A percentile compares a stretch with the other conserved stretches of the same genome.
Evolutionary conservation across 2,797 vertebrate species (phyloP).

Genomic region (Limnodromus scolopaceus): DNA sequence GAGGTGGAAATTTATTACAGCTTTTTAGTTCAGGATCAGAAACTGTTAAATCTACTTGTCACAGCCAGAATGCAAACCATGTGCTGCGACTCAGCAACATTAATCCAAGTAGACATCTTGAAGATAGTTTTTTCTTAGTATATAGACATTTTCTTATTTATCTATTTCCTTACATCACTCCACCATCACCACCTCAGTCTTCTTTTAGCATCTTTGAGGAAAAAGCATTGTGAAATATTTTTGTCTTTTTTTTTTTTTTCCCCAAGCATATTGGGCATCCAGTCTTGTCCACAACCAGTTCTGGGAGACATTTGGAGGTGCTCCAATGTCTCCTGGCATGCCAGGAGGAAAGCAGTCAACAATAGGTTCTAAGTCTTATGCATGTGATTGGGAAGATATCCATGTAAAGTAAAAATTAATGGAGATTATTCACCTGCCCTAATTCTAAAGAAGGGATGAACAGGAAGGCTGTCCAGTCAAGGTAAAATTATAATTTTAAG

Average conservation of each 20-base stretch:
- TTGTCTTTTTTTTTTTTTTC: background rate
- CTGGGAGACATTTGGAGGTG: background rate
- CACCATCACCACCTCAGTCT: accelerated
- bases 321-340: too few species aligned
- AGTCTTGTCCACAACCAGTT: background rate
- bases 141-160: background rate
- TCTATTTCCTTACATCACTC: background rate
- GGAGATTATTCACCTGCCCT: background rate
- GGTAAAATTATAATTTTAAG: background rate
- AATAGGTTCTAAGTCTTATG: background rate
- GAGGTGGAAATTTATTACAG: background rate
- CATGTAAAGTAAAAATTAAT: background rate
- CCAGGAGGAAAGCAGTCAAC: background rate
- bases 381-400: background rate
- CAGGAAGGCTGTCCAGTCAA: background rate
- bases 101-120: background rate
- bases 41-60: background rate
- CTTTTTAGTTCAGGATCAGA: background rate
- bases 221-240: background rate
- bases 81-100: background rate
- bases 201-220: background rate
- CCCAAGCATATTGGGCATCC: background rate
- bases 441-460: background rate
- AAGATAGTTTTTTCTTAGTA: background rate
- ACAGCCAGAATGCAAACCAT: background rate